Percentiles rank a stretch among this genome's conserved stretches.
phyloP scores from a whole-genome alignment of 2,888 invertebrate genomes.

The Palloptera scutellata region DNA sequence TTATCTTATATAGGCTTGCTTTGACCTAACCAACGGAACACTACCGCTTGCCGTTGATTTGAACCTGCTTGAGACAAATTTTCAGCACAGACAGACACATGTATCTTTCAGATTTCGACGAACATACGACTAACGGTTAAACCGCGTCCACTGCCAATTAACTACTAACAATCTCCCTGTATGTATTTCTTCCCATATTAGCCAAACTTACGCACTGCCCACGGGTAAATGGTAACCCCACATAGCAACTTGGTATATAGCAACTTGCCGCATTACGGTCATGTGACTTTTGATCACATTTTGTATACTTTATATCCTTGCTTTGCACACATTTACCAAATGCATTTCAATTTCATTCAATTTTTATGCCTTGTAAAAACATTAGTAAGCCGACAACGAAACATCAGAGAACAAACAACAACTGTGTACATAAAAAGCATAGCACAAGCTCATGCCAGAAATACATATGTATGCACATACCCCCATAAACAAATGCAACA shows the following conservation, averaged over 20 bases:
- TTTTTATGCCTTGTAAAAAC: not conserved
- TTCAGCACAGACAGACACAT: no score
- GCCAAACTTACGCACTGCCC: no score
- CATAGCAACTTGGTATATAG: no score
- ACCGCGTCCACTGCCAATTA: no score
- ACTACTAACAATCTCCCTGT: no score
- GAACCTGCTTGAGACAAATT: no score
- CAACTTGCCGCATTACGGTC: slow-evolving; percentile 29
- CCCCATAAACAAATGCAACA: slow-evolving; percentile 22
- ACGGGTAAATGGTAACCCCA: slow-evolving; percentile 13
- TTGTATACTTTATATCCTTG: not conserved
- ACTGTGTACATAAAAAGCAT: slow-evolving; percentile 8
- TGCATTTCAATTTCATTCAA: slow-evolving; percentile 33
- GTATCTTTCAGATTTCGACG: no score
- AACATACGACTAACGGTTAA: no score
- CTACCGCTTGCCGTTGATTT: no score
- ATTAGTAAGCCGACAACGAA: not conserved
- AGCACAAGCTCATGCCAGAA: slow-evolving; percentile 2
- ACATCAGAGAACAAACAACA: slow-evolving; percentile 6
- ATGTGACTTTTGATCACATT: slow-evolving; percentile 20
- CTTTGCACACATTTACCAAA: slow-evolving; percentile 24
- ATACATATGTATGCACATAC: not conserved
- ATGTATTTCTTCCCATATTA: no score
- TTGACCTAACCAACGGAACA: no score
- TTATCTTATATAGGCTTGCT: no score